Evolutionary conservation across 2,797 vertebrate species (phyloP), one percentile per base, ranked within the genome.

Genomic region (Smutsia gigantea): DNA sequence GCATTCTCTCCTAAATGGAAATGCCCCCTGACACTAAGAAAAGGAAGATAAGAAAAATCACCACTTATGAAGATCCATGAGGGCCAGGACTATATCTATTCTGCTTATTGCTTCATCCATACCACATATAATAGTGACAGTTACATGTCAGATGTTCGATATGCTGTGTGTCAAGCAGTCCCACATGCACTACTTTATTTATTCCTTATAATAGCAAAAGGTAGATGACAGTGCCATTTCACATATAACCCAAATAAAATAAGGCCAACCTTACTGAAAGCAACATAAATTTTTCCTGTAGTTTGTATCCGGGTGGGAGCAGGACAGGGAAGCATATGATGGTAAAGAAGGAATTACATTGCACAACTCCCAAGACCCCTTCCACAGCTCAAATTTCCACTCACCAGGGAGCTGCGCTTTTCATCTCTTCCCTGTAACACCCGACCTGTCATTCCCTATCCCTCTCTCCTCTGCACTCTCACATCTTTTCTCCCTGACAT

Each of bases 361-460:
- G 1, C 5, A 2, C 27, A 27, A 9, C 1, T 25, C 8, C 10
- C 31, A 1, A 42, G 61, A 14, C 18, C 9, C 23, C n/a, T 57
- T 29, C 27, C 46, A 0, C 0, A 42, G 17, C 69, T 57, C 42
- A 34, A 10, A 37, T 11, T 23, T 0, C 18, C 6, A 4, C 13
- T 23, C 5, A 2, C 1, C 34, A 59, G 14, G 53, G 34, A 49
- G 17, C 63, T 1, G 1, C 14, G 5, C 51, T 6, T 3, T 42
- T 49, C 79, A 0, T 1, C 37, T 51, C 79, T 34, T 31, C 66
- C 34, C 27, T 39, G 7, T 8, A 31, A 10, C 0, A 0, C 53
- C 31, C 5, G 17, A 10, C 34, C 51, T 37, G 7, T 14, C 4
- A 1, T 34, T 49, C 61, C 42, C 27, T 34, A 13, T 7, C 7